Conservation (phyloP, 1,140 invertebrate species). For the Adoxophyes honmai region DNA sequence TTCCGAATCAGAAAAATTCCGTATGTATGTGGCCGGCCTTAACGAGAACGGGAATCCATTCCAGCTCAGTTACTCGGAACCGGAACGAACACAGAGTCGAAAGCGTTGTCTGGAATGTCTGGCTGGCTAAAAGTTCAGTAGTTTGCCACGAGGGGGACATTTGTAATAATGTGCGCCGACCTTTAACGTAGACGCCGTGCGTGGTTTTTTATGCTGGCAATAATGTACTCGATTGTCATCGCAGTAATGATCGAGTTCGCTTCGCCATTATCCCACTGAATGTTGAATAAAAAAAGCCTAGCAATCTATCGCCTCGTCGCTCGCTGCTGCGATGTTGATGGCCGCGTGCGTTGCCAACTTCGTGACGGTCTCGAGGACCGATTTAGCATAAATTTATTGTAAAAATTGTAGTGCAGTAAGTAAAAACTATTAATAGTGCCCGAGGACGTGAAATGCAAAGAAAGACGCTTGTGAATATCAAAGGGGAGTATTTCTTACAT, state of each 20-base stretch:
- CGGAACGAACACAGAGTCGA: too few species aligned
- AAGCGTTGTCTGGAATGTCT: too few species aligned
- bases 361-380: conserved; percentile 49
- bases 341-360: conserved; percentile 60
- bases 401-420: conserved; percentile 36
- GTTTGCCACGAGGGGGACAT: too few species aligned
- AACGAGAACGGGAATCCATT: too few species aligned
- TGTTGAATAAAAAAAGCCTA: not conserved
- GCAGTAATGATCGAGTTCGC: not conserved
- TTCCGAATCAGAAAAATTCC: too few species aligned
- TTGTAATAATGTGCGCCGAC: too few species aligned
- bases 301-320: not conserved
- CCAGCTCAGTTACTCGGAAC: too few species aligned
- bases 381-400: conserved; percentile 44
- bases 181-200: too few species aligned
- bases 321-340: conserved; percentile 39
- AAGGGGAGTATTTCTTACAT: conserved; percentile 55
- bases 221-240: not conserved
- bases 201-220: not conserved
- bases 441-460: conserved; percentile 69
- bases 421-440: conserved; percentile 47
- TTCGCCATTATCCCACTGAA: conserved; percentile 5
- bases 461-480: conserved; percentile 63
- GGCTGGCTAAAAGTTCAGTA: too few species aligned
- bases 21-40: too few species aligned